phyloP scores from a whole-genome alignment of 2,797 vertebrate genomes.

The Mycteria americana region DNA sequence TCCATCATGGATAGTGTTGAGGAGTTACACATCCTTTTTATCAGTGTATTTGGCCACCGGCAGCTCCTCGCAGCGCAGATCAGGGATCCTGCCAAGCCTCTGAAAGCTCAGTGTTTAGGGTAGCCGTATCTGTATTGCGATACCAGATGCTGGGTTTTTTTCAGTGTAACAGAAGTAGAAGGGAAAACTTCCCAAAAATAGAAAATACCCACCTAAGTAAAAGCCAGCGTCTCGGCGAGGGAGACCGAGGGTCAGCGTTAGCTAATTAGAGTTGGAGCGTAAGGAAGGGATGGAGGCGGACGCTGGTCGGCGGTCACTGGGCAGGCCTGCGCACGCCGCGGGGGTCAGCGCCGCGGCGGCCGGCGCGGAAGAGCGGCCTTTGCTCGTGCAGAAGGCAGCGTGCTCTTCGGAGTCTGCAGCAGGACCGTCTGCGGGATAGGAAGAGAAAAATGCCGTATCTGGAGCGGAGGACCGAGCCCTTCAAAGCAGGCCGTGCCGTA shows the following conservation, averaged over 20 bases:
- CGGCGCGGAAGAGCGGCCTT: rapidly evolving
- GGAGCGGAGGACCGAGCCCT: not conserved
- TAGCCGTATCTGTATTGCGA: not conserved
- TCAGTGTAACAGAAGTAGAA: not conserved
- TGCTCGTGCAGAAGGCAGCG: not conserved
- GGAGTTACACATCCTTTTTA: slow-evolving; percentile 65
- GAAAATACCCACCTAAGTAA: not conserved
- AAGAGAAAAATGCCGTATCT: not conserved
- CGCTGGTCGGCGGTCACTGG: rapidly evolving
- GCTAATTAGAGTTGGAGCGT: not conserved
- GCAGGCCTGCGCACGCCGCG: rapidly evolving
- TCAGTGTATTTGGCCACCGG: slow-evolving; percentile 54
- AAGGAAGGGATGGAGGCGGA: not conserved
- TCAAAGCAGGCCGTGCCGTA: not conserved
- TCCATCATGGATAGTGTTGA: slow-evolving; percentile 56
- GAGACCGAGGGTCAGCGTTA: not conserved
- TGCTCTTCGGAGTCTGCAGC: not conserved
- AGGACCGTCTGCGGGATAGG: not conserved
- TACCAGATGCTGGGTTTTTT: slow-evolving; percentile 13
- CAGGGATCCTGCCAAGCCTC: slow-evolving; percentile 50
- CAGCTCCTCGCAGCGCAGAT: slow-evolving; percentile 8
- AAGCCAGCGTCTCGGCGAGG: not conserved
- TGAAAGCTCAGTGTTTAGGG: not conserved
- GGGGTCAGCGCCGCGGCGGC: rapidly evolving
- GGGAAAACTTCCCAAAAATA: not conserved